phyloP scores from a whole-genome alignment of 1,140 invertebrate genomes.

The Cydia pomonella region DNA sequence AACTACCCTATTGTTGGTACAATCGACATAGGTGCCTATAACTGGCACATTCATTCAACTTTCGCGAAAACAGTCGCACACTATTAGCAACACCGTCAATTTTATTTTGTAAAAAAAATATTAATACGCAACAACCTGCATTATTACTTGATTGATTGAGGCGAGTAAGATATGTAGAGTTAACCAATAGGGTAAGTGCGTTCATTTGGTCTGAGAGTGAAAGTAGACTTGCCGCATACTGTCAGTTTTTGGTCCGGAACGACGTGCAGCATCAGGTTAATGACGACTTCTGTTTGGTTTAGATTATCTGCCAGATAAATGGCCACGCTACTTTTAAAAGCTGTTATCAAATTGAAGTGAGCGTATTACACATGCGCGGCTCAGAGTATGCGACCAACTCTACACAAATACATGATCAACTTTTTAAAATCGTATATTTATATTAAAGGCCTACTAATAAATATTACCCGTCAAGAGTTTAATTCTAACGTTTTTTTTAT shows the following conservation, averaged over 20 bases:
- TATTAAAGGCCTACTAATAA: background rate
- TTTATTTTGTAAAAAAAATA: background rate
- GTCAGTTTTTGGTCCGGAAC: conserved; percentile 48
- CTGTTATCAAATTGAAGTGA: background rate
- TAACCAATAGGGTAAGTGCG: conserved; percentile 50
- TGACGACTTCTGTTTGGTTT: conserved; percentile 26
- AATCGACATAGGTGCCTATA: too few species aligned
- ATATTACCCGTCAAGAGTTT: background rate
- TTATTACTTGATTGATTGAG: conserved; percentile 35
- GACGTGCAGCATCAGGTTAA: conserved; percentile 34
- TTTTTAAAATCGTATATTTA: background rate
- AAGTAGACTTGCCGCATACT: conserved; percentile 59
- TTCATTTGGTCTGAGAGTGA: conserved; percentile 54
- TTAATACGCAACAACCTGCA: conserved; percentile 17
- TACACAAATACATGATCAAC: background rate
- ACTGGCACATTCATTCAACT: too few species aligned
- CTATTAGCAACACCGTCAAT: background rate
- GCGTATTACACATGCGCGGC: background rate
- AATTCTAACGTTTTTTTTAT: too few species aligned
- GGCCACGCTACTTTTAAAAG: conserved; percentile 15
- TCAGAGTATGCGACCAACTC: background rate
- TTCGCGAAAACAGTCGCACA: background rate
- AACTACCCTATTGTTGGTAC: too few species aligned
- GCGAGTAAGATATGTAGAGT: conserved; percentile 38
- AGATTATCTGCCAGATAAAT: conserved; percentile 29